Evolutionary conservation across 2,797 vertebrate species (phyloP).

Genomic region (Hapalemur alaotrensis): DNA sequence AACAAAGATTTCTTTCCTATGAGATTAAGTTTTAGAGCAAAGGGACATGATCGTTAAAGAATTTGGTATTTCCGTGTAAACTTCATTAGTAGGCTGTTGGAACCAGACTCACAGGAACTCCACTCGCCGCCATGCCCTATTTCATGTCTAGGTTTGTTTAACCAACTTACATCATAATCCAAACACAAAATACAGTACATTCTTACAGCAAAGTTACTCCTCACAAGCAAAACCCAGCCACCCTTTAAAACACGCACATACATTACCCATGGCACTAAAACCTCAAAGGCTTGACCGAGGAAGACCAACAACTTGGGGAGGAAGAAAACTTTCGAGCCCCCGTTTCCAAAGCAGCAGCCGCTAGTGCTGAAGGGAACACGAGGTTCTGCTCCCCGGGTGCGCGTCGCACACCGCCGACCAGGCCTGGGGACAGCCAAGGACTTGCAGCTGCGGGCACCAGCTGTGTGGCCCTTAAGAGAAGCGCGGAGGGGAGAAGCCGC

Average conservation of each 20-base stretch:
- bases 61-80: accelerated
- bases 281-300: neutral
- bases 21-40: neutral
- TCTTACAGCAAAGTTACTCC: neutral
- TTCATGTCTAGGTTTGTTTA: neutral
- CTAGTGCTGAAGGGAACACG: neutral
- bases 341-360: neutral
- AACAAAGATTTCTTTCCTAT: neutral
- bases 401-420: neutral
- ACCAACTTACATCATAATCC: neutral
- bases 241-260: neutral
- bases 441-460: neutral
- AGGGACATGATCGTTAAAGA: accelerated
- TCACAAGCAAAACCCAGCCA: neutral
- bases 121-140: neutral
- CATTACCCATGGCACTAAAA: neutral
- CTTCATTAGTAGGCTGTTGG: neutral
- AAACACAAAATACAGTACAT: neutral
- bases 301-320: neutral
- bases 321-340: neutral
- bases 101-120: neutral
- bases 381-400: neutral
- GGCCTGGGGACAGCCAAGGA: neutral
- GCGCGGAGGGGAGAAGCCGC: neutral
- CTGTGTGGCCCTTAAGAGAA: neutral